A percentile compares a stretch with the other conserved stretches of the same genome.
phyloP scores from a whole-genome alignment of 2,888 invertebrate genomes.

The Margaritifera margaritifera region DNA sequence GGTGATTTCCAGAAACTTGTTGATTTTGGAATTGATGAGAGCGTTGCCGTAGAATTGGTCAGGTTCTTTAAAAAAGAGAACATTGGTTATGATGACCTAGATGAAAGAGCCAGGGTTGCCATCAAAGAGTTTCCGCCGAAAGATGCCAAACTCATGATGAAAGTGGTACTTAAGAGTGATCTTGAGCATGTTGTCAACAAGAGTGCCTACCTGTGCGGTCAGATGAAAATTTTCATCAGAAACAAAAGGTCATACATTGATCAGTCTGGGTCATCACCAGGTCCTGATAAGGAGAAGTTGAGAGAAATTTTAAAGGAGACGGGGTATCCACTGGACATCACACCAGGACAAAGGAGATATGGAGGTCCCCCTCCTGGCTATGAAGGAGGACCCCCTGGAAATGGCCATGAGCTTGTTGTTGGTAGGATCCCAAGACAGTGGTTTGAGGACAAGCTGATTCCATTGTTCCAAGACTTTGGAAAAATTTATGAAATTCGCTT shows the following conservation, averaged over 20 bases:
- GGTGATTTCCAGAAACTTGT: constrained; percentile 25
- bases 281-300: constrained; percentile 27
- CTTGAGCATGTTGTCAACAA: constrained; percentile 24
- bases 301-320: constrained; percentile 18
- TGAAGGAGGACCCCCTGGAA: constrained; percentile 28
- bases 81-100: constrained; percentile 25
- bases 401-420: constrained; percentile 23
- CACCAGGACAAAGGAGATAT: constrained; percentile 28
- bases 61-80: constrained; percentile 24
- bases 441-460: constrained; percentile 37
- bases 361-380: constrained; percentile 30
- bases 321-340: constrained; percentile 22
- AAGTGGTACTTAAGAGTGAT: constrained; percentile 10
- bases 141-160: constrained; percentile 1
- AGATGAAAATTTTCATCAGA: constrained; percentile 25
- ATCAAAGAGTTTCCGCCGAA: constrained; percentile 12
- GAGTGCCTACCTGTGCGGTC: constrained; percentile 27
- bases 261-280: neutral
- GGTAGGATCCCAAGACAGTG: constrained; percentile 29
- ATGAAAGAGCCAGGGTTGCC: constrained; percentile 22
- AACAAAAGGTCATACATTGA: too few species aligned
- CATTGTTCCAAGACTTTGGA: constrained; percentile 29
- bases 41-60: constrained; percentile 26
- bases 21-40: constrained; percentile 21
- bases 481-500: constrained; percentile 30